Evolutionary conservation across 2,888 invertebrate species (phyloP).

Genomic region (Argyresthia goedartella): DNA sequence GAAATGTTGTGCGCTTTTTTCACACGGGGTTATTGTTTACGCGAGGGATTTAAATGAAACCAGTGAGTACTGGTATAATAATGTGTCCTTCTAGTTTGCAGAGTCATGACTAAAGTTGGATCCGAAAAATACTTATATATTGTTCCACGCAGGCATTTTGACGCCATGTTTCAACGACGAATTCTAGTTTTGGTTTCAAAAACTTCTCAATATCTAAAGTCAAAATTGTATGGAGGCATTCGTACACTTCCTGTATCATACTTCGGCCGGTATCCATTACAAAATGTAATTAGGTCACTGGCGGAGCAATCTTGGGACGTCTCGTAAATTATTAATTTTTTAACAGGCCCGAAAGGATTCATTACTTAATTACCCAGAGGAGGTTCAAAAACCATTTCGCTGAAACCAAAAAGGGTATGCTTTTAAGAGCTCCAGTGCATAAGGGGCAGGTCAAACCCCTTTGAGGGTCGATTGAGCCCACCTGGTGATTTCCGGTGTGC

Average conservation of each 20-base stretch:
- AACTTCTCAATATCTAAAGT: no score
- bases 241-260: no score
- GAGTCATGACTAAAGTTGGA: no score
- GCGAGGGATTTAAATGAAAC: no score
- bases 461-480: slow-evolving; percentile 31
- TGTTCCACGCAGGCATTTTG: no score
- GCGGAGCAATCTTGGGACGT: slow-evolving; percentile 35
- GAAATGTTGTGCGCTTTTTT: neutral
- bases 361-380: slow-evolving; percentile 62
- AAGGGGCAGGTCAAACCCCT: slow-evolving; percentile 19
- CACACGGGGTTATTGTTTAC: neutral
- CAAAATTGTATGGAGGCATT: no score
- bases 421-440: slow-evolving; percentile 31
- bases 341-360: slow-evolving; percentile 63
- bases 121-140: no score
- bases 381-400: slow-evolving; percentile 60
- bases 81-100: no score
- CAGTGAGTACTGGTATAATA: no score
- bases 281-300: neutral
- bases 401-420: slow-evolving; percentile 46
- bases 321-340: slow-evolving; percentile 55
- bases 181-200: no score
- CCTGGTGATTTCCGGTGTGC: slow-evolving; percentile 11
- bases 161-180: no score
- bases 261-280: no score